These are phyloP conservation scores for Ectobius pallidus DNA, from an alignment of 2,888 invertebrate genomes.

Conservation along the genomic window DNA sequence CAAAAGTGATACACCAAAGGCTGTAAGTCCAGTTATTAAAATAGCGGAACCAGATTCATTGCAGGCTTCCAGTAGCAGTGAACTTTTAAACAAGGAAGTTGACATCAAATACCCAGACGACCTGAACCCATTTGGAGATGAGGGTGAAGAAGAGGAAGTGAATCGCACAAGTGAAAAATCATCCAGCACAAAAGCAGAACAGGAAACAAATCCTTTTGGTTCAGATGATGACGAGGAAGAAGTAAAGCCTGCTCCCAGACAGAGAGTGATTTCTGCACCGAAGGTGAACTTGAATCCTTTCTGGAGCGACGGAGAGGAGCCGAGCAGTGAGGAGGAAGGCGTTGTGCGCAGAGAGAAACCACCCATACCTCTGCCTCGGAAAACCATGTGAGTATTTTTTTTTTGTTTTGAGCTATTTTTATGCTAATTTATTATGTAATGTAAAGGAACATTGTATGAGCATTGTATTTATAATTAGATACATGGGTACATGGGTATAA, in stretches of 20 bases:
- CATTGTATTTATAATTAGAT: too few relatives aligned
- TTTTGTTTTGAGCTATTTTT: slow-evolving; percentile 49
- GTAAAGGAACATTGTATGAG: too few relatives aligned
- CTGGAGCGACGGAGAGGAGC: slow-evolving; percentile 73
- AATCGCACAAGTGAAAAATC: slow-evolving; percentile 31
- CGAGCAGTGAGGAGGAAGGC: slow-evolving; percentile 61
- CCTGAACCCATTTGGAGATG: slow-evolving; percentile 84
- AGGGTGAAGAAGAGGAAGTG: slow-evolving; percentile 57
- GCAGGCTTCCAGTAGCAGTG: not conserved
- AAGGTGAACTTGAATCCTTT: slow-evolving; percentile 71
- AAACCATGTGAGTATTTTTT: slow-evolving; percentile 51
- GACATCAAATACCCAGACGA: slow-evolving; percentile 71
- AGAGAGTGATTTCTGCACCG: slow-evolving; percentile 52
- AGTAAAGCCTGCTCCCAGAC: slow-evolving; percentile 41
- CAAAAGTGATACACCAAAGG: slow-evolving; percentile 9
- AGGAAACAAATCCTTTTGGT: slow-evolving; percentile 65
- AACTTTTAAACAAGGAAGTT: slow-evolving; percentile 5
- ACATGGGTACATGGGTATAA: too few relatives aligned
- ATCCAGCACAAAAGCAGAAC: not conserved
- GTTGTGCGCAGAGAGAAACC: slow-evolving; percentile 41
- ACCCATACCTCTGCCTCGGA: slow-evolving; percentile 60
- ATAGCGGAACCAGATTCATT: not conserved
- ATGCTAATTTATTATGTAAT: slow-evolving; percentile 47
- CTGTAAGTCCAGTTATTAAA: not conserved
- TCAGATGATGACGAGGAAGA: slow-evolving; percentile 67